Conservation (phyloP, 2,113 vertebrate species). For the Scartelaos histophorus region DNA sequence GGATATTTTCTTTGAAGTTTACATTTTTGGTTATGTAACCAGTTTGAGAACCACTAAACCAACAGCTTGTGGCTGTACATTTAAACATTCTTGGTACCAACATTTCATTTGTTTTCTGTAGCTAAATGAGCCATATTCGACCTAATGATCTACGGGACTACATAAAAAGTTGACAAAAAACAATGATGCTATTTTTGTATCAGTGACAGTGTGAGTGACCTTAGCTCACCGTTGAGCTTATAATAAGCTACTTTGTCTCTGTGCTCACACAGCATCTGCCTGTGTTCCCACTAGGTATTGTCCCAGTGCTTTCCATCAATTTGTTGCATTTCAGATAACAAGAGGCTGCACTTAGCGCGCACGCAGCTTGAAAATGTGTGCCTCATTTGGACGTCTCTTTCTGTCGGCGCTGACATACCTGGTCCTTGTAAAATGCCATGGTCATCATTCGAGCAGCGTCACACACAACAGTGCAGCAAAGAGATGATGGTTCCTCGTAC, state of each 20-base stretch:
- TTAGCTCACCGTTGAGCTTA: not conserved
- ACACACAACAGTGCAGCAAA: conserved; percentile 19
- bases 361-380: conserved; percentile 24
- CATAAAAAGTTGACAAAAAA: not conserved
- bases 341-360: conserved; percentile 37
- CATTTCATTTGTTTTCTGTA: too few relatives aligned
- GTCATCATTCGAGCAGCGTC: conserved; percentile 39
- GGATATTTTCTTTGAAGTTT: too few relatives aligned
- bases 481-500: conserved; percentile 39
- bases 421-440: conserved; percentile 48
- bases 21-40: too few relatives aligned
- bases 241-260: not conserved
- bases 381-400: conserved; percentile 30
- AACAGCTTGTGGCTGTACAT: too few relatives aligned
- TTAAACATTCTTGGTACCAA: too few relatives aligned
- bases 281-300: conserved; percentile 23
- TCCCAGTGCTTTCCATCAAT: conserved; percentile 43
- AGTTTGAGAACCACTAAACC: too few relatives aligned
- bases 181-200: not conserved
- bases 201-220: not conserved
- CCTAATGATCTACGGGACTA: not conserved
- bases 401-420: conserved; percentile 38
- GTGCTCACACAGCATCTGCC: conserved; percentile 7
- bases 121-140: not conserved
- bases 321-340: conserved; percentile 42